Base-by-base conservation (phyloP, 2,113 vertebrate genomes). In the Garra rufa region DNA sequence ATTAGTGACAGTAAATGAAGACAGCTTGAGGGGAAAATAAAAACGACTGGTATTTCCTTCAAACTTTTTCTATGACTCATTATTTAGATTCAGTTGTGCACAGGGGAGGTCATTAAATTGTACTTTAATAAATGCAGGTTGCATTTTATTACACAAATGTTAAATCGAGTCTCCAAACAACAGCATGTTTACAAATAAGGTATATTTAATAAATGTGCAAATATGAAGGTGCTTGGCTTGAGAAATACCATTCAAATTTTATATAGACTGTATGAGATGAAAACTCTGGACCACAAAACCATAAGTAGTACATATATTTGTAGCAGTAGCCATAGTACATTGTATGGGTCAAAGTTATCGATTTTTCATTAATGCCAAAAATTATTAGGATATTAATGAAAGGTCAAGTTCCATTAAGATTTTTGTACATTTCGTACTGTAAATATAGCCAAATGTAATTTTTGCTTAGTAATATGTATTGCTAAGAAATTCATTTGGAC, bases 1-100 rank as follows among this genome's bases (percentile, higher is more conserved):
- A 84, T 79, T 86, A 86, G 86, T 88, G 69, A 63, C 87, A 91
- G 88, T 83, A 89, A 92, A 93, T 94, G 91, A 92, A 91, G 90
- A 91, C 89, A 88, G 92, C 90, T 92, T 87, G 88, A 88, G 86
- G 78, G 78, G 89, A 74, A 61, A 71, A 43, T 44, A 43, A n/a
- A 24, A 73, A 73, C 44, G 21, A 73, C 11, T 24, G 21, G 11
- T 46, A 41, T 63, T 71, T 44, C 69, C 41, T 44, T 71, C 38
- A 14, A 46, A 46, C 41, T 46, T 73, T 73, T 46, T n/a, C 69
- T 71, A 10, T 8, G 10, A 44, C 34, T 77, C 21, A 59, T 59
- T 77, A 77, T 59, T 78, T 61, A 26, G 76, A 17, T 21, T 14
- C 21, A 77, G 30, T 61, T 28, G 44, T 26, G 55, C 55, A 63